These are phyloP conservation scores for Eristalis tenax DNA, from an alignment of 2,888 invertebrate species.

Conservation along the genomic window DNA sequence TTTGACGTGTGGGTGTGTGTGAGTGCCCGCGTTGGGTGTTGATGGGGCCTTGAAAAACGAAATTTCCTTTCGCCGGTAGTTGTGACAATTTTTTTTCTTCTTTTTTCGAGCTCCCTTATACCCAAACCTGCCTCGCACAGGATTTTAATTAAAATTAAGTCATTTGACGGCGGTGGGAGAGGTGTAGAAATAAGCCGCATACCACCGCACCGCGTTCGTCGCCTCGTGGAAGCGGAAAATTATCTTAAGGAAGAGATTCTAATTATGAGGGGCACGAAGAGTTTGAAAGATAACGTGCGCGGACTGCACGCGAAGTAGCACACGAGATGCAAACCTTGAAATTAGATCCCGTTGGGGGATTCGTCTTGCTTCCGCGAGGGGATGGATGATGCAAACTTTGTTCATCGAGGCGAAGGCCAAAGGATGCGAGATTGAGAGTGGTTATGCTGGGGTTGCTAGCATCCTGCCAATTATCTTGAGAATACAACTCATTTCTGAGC, in stretches of 20 bases:
- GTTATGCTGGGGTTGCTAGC: background rate
- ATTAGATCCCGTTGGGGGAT: background rate
- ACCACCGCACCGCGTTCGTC: background rate
- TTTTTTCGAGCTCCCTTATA: background rate
- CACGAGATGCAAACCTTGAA: background rate
- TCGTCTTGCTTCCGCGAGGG: background rate
- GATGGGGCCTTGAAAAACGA: background rate
- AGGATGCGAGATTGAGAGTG: background rate
- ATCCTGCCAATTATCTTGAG: background rate
- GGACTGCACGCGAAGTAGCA: background rate
- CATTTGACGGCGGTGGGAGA: background rate
- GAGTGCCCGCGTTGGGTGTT: background rate
- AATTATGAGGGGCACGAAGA: background rate
- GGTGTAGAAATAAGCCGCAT: background rate
- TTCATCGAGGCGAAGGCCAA: background rate
- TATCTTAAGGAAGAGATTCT: background rate
- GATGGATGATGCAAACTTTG: background rate
- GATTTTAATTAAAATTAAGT: conserved; percentile 1
- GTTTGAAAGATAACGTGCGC: background rate
- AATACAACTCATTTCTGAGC: background rate
- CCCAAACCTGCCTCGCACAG: background rate
- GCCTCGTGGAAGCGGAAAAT: background rate
- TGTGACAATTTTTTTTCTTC: background rate
- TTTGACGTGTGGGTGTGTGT: background rate
- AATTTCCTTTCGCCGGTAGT: background rate